phyloP scores from a whole-genome alignment of 2,797 vertebrate species.

The Sylvilagus floridanus region DNA sequence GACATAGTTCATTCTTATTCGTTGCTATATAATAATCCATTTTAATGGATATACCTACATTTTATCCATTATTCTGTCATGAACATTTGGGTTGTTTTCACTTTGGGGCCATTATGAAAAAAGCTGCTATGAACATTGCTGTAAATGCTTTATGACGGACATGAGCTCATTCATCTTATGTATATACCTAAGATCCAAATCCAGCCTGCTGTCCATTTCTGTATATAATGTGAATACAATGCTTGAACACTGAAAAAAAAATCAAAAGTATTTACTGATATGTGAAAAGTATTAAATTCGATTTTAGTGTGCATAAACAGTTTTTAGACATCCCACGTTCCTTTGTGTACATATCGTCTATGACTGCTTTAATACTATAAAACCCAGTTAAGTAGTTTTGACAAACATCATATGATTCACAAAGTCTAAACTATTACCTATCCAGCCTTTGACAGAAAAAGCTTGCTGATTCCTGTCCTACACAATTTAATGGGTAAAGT shows the following conservation, averaged over 20 bases:
- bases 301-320: not conserved
- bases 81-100: not conserved
- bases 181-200: constrained; percentile 13
- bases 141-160: not conserved
- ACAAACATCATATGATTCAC: not conserved
- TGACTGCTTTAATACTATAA: not conserved
- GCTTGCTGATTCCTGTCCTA: not conserved
- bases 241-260: not conserved
- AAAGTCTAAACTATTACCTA: not conserved
- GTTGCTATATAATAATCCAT: too few relatives aligned
- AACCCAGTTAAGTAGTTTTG: not conserved
- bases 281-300: not conserved
- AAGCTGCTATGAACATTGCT: too few relatives aligned
- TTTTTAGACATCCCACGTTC: not conserved
- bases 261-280: not conserved
- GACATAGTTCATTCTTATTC: constrained; percentile 1
- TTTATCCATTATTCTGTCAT: constrained; percentile 8
- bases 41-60: not conserved
- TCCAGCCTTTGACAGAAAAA: not conserved
- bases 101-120: not conserved
- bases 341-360: not conserved
- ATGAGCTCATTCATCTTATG: not conserved
- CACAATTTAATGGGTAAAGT: not conserved
- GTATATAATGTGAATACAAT: not conserved
- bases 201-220: not conserved